phyloP scores from a whole-genome alignment of 2,888 invertebrate species.

The Saturnia japonica region DNA sequence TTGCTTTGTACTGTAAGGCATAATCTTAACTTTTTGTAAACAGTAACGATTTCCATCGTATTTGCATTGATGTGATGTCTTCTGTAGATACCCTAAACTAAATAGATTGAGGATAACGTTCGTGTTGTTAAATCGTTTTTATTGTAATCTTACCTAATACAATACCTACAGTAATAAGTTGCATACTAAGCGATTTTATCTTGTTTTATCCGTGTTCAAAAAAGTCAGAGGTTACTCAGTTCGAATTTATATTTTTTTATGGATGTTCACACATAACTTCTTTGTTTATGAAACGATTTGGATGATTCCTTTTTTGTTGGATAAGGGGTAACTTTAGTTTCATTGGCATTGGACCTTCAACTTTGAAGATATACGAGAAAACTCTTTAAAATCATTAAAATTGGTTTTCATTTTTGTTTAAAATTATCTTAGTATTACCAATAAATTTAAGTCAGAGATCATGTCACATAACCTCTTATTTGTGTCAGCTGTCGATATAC shows the following conservation, averaged over 20 bases:
- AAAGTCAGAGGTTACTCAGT: too few species aligned
- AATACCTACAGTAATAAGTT: background rate
- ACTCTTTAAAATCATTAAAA: too few species aligned
- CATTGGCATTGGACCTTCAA: too few species aligned
- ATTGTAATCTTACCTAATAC: background rate
- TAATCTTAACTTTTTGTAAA: background rate
- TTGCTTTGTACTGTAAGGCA: background rate
- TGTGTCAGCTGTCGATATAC: slow-evolving; percentile 2
- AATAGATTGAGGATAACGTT: background rate
- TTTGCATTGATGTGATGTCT: background rate
- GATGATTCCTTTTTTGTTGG: too few species aligned
- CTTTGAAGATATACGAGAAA: too few species aligned
- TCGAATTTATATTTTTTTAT: too few species aligned
- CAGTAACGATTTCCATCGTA: background rate
- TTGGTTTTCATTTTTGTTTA: too few species aligned
- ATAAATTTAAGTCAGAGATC: slow-evolving; percentile 4
- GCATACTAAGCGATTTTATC: background rate
- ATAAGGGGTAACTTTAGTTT: too few species aligned
- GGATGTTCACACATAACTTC: too few species aligned
- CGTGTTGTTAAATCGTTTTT: background rate
- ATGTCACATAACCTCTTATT: background rate
- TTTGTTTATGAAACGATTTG: too few species aligned
- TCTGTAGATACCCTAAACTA: background rate
- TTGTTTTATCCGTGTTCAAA: too few species aligned
- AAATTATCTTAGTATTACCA: too few species aligned